Evolutionary conservation across 1,140 invertebrate genomes (phyloP).

Genomic region (Centruroides vittatus): DNA sequence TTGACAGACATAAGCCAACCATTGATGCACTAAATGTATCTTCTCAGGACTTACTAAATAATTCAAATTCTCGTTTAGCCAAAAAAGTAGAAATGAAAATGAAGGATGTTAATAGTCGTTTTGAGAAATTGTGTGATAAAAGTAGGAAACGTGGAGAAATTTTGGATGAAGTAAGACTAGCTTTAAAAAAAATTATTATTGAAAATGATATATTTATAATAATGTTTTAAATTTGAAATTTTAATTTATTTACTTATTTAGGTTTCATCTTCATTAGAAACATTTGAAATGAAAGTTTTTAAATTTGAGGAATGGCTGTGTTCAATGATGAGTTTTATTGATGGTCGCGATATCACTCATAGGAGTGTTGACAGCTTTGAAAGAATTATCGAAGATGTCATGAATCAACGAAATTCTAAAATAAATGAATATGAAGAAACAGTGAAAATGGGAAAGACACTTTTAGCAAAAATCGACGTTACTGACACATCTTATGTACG

Average conservation of each 20-base stretch:
- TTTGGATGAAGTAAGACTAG: conserved; percentile 46
- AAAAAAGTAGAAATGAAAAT: conserved; percentile 79
- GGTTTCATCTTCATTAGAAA: conserved; percentile 42
- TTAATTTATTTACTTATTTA: not conserved
- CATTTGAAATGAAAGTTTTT: conserved; percentile 24
- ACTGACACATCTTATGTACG: conserved; percentile 70
- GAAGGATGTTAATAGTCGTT: conserved; percentile 63
- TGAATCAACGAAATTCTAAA: conserved; percentile 39
- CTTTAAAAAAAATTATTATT: too few species aligned
- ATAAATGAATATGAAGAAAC: conserved; percentile 54
- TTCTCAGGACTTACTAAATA: conserved; percentile 64
- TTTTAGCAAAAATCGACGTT: conserved; percentile 76
- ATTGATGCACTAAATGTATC: conserved; percentile 63
- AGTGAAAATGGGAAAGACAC: conserved; percentile 58
- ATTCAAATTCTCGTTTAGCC: conserved; percentile 68
- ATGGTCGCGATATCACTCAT: conserved; percentile 51
- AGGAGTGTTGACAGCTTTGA: conserved; percentile 29
- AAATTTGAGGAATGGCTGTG: conserved; percentile 31
- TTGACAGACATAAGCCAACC: conserved; percentile 67
- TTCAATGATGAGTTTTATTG: conserved; percentile 53
- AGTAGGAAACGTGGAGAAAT: conserved; percentile 60
- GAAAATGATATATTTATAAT: too few species aligned
- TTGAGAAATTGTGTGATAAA: conserved; percentile 68
- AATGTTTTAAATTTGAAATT: too few species aligned
- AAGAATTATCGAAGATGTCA: conserved; percentile 36